Conservation (phyloP, 2,113 vertebrate genomes). For the Microcebus murinus region DNA sequence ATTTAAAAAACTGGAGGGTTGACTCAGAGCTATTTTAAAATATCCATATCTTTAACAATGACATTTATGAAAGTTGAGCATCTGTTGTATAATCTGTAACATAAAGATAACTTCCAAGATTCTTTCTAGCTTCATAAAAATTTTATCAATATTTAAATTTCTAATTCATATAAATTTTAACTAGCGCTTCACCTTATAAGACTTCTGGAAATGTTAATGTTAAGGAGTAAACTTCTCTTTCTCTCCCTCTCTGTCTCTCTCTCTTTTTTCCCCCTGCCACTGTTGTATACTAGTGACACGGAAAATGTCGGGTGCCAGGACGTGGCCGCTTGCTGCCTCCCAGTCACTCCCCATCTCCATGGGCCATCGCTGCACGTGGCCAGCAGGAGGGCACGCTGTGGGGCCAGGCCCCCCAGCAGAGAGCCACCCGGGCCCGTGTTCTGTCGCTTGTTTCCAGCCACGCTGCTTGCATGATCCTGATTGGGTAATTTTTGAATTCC, state of each 20-base stretch:
- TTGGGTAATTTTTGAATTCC: no score
- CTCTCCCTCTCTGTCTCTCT: not conserved
- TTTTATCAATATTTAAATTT: not conserved
- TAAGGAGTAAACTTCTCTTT: not conserved
- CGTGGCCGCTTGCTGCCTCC: no score
- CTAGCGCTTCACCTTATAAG: not conserved
- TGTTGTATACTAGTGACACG: not conserved
- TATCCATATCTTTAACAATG: not conserved
- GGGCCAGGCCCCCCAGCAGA: no score
- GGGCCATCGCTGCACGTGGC: no score
- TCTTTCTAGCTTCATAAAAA: not conserved
- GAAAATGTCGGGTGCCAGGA: no score
- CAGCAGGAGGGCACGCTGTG: no score
- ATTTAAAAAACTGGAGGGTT: not conserved
- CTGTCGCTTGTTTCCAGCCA: no score
- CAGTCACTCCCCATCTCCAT: no score
- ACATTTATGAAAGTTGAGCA: not conserved
- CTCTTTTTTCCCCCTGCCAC: not conserved
- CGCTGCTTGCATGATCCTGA: no score
- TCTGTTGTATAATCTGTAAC: not conserved
- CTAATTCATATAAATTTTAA: not conserved
- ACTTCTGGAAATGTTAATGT: not conserved
- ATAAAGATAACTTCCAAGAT: not conserved
- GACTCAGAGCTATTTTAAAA: not conserved
- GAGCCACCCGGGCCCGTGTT: no score